Evolutionary conservation across 1,140 invertebrate species (phyloP).

Genomic region (Bacillus rossius): DNA sequence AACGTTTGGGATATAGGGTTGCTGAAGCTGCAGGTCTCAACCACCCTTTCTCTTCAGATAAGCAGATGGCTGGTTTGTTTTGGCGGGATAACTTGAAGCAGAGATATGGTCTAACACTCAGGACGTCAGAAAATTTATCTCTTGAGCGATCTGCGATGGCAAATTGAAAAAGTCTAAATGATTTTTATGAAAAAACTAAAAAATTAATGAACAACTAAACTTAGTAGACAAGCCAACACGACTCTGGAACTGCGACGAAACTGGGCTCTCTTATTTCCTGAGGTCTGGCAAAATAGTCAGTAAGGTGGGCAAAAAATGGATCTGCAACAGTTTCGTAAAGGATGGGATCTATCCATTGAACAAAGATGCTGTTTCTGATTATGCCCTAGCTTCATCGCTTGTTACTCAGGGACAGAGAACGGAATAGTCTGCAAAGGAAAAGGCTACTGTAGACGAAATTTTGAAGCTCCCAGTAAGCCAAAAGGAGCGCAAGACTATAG

Average conservation of each 20-base stretch:
- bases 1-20: neutral
- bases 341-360: neutral
- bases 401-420: neutral
- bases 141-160: neutral
- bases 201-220: neutral
- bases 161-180: too few relatives aligned
- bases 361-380: neutral
- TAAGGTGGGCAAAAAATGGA: too few relatives aligned
- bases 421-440: too few relatives aligned
- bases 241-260: neutral
- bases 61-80: too few relatives aligned
- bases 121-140: neutral
- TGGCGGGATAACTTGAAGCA: too few relatives aligned
- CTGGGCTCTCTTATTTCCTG: neutral
- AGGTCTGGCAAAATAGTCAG: neutral
- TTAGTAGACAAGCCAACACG: neutral
- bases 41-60: too few relatives aligned
- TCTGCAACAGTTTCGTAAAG: neutral
- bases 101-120: neutral
- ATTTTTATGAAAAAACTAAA: neutral
- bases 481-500: too few relatives aligned
- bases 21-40: neutral
- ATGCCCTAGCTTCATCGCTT: neutral
- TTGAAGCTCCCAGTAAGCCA: too few relatives aligned
- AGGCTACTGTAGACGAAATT: too few relatives aligned